Evolutionary conservation across 1,140 invertebrate species (phyloP).

Genomic region (Drosophila parabipectinata): DNA sequence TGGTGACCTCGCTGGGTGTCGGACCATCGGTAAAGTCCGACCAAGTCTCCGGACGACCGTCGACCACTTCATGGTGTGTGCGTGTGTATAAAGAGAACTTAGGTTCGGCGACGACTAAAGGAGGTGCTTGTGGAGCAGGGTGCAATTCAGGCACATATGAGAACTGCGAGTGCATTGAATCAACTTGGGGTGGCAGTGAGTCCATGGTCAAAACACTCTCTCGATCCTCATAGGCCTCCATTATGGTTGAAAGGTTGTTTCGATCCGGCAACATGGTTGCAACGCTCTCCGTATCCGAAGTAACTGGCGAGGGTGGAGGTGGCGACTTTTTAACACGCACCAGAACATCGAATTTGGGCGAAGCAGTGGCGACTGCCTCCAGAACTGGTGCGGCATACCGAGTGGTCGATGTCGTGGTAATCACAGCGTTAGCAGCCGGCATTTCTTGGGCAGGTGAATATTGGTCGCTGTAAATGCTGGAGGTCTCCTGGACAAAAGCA

Average conservation of each 20-base stretch:
- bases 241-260: slow-evolving; percentile 87
- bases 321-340: slow-evolving; percentile 91
- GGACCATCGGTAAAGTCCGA: slow-evolving; percentile 82
- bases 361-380: slow-evolving; percentile 81
- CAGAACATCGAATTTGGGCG: slow-evolving; percentile 92
- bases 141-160: slow-evolving; percentile 89
- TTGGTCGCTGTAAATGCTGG: slow-evolving; percentile 86
- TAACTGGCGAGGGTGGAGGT: slow-evolving; percentile 89
- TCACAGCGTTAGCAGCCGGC: slow-evolving; percentile 85
- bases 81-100: slow-evolving; percentile 85
- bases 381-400: slow-evolving; percentile 86
- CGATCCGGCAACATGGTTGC: slow-evolving; percentile 84
- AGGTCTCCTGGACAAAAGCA: slow-evolving; percentile 87
- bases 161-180: slow-evolving; percentile 87
- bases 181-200: slow-evolving; percentile 85
- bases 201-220: slow-evolving; percentile 86
- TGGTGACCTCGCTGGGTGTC: slow-evolving; percentile 85
- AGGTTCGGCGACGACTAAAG: slow-evolving; percentile 88
- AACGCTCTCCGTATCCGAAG: slow-evolving; percentile 89
- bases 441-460: slow-evolving; percentile 85
- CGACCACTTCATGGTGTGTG: slow-evolving; percentile 79
- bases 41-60: slow-evolving; percentile 84
- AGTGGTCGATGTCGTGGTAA: slow-evolving; percentile 83
- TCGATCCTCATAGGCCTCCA: slow-evolving; percentile 88
- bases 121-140: slow-evolving; percentile 86